Conservation (phyloP, 2,113 vertebrate species). For the Stomatorhinus ivindoensis region DNA sequence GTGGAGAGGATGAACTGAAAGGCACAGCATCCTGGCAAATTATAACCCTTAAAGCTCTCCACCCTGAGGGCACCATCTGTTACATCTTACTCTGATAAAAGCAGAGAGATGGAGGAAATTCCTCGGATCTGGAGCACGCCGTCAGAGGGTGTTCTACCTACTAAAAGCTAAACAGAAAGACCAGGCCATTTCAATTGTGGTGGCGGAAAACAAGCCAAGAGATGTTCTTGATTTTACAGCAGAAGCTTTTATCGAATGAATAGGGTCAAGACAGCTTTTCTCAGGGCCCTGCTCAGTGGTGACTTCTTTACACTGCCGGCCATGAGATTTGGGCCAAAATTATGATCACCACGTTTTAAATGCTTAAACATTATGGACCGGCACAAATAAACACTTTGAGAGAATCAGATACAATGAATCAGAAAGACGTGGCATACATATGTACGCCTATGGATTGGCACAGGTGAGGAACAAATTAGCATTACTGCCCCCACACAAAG, state of each 20-base stretch:
- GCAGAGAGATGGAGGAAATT: neutral
- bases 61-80: slow-evolving; percentile 10
- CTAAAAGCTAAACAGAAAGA: neutral
- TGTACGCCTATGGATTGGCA: slow-evolving; percentile 50
- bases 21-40: neutral
- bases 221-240: neutral
- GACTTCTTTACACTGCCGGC: neutral
- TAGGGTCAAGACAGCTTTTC: neutral
- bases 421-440: slow-evolving; percentile 35
- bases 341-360: neutral
- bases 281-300: neutral
- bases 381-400: slow-evolving; percentile 30
- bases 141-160: too few species aligned
- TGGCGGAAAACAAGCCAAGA: neutral
- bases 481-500: slow-evolving; percentile 33
- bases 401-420: slow-evolving; percentile 9
- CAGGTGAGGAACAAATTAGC: slow-evolving; percentile 43
- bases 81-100: slow-evolving; percentile 6
- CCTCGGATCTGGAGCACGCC: neutral
- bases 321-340: neutral
- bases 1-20: neutral
- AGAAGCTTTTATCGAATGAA: neutral
- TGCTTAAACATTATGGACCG: neutral
- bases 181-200: neutral
- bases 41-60: neutral